A percentile compares a stretch with the other conserved stretches of the same genome.
phyloP scores from a whole-genome alignment of 1,140 invertebrate genomes.

The Temnothorax nylanderi region DNA sequence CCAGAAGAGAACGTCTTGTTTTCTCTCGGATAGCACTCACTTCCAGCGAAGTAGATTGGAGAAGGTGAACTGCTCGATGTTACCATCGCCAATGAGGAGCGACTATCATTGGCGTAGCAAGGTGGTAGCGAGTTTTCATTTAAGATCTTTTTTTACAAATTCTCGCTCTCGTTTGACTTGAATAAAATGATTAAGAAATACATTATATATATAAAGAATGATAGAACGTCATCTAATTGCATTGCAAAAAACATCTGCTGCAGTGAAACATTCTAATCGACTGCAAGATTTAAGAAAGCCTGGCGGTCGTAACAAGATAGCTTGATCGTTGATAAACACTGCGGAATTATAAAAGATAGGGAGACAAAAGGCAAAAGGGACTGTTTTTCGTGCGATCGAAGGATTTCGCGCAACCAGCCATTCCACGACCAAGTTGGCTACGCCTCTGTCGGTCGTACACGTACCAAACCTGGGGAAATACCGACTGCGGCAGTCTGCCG shows the following conservation, averaged over 20 bases:
- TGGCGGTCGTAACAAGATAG: not conserved
- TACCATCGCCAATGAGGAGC: constrained; percentile 7
- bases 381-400: not conserved
- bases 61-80: not conserved
- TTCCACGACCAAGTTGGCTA: constrained; percentile 8
- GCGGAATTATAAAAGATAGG: not conserved
- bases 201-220: not conserved
- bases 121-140: not conserved
- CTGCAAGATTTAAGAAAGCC: not conserved
- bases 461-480: constrained; percentile 47
- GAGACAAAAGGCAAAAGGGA: not conserved
- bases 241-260: not conserved
- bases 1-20: constrained; percentile 35
- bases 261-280: not conserved
- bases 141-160: not conserved
- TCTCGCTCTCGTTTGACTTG: not conserved
- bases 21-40: constrained; percentile 27
- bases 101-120: constrained; percentile 39
- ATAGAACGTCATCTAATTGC: not conserved
- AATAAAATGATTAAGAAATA: not conserved
- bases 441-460: constrained; percentile 43
- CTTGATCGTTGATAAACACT: not conserved
- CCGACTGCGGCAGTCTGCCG: constrained; percentile 58
- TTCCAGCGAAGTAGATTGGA: constrained; percentile 47
- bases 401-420: not conserved